Percentiles rank a stretch among this genome's conserved stretches.
Evolutionary conservation across 2,113 vertebrate species (phyloP).

Genomic region (Callospermophilus lateralis): DNA sequence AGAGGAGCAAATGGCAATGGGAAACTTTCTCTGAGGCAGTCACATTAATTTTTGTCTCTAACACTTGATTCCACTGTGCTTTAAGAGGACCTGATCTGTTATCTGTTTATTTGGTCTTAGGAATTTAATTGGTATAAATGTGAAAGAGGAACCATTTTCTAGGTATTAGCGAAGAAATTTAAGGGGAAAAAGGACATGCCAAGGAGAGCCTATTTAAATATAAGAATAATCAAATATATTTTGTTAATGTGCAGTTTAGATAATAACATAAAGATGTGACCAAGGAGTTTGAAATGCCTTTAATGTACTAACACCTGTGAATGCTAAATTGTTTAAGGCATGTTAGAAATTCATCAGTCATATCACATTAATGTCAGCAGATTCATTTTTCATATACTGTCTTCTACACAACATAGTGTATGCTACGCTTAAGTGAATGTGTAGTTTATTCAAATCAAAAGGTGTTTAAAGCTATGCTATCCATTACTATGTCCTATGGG

Average conservation of each 20-base stretch:
- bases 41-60: constrained; percentile 36
- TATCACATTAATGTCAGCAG: background rate
- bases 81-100: constrained; percentile 53
- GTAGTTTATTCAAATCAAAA: background rate
- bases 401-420: background rate
- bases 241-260: background rate
- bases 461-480: background rate
- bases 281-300: background rate
- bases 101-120: background rate
- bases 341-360: background rate
- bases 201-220: background rate
- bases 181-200: background rate
- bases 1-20: constrained; percentile 78
- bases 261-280: background rate
- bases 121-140: background rate
- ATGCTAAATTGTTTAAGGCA: background rate
- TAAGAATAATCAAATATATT: constrained; percentile 30
- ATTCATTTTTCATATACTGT: background rate
- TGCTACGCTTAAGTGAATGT: background rate
- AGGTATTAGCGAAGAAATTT: background rate
- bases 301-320: background rate
- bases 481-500: background rate
- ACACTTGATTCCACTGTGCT: constrained; percentile 54
- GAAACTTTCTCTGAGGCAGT: constrained; percentile 79
- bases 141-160: constrained; percentile 1